Evolutionary conservation across 2,797 vertebrate genomes (phyloP).

Genomic region (Sebastes ruberrimus): DNA sequence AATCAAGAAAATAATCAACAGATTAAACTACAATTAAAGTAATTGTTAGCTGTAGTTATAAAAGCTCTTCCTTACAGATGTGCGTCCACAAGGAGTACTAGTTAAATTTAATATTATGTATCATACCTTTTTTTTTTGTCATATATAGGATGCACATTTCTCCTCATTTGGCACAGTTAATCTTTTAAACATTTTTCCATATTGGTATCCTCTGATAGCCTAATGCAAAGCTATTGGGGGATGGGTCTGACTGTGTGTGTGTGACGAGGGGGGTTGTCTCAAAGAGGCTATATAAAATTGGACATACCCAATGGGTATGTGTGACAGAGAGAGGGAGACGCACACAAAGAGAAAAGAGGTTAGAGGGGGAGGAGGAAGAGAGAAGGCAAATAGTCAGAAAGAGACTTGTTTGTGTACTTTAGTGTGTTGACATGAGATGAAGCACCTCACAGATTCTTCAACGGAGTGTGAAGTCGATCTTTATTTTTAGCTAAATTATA

Average conservation of each 20-base stretch:
- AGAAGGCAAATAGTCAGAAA: not conserved
- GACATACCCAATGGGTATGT: conserved; percentile 12
- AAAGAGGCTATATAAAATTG: conserved; percentile 39
- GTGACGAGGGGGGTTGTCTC: conserved; percentile 18
- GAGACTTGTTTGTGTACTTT: conserved; percentile 7
- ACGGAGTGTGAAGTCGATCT: not conserved
- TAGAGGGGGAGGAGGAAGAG: not conserved
- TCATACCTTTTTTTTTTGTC: not conserved
- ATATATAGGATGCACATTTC: not conserved
- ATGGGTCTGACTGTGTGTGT: conserved; percentile 13
- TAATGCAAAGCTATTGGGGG: conserved; percentile 22
- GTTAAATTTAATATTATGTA: no score
- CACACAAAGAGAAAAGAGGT: not conserved
- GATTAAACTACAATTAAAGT: no score
- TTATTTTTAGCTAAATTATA: not conserved
- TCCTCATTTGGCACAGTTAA: not conserved
- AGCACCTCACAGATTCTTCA: not conserved
- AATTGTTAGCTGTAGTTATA: no score
- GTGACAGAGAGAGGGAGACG: conserved; percentile 10
- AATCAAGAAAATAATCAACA: no score
- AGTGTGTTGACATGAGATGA: conserved; percentile 4
- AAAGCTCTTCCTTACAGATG: no score
- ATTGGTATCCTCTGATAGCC: not conserved
- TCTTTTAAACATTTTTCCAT: not conserved
- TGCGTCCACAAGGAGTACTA: no score